Evolutionary conservation across 2,888 invertebrate species (phyloP), one percentile per base, ranked within the genome.

Genomic region (Proisotoma minuta): DNA sequence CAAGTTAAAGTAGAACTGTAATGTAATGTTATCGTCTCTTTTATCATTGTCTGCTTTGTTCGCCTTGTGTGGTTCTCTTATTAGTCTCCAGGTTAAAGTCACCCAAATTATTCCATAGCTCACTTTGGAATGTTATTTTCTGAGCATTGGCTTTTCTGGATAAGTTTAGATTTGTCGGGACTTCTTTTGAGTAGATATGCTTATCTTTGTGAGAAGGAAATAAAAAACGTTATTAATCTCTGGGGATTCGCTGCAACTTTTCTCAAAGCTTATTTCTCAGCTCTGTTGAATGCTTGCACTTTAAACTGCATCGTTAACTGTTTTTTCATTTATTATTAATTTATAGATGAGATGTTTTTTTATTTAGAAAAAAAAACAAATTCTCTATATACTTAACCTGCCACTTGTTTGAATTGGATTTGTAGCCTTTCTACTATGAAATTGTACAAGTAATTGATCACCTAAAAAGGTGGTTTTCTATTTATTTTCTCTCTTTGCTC

Each of bases 191-290:
- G 5, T 18, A 12, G 43, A n/a, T 12, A 43, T 43, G 10, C 43
- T 43, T 43, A 43, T 43, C 43, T 43, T 43, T 15, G 18, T 43
- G 18, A 5, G 43, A n/a, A 43, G 43, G 43, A 20, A 43, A 43
- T 43, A 43, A 43, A 43, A 20, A 43, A 20, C 43, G 43, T 43
- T 43, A 43, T 43, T 43, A 43, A 43, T 43, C 43, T 43, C 43
- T 20, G 20, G 43, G 43, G 43, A 43, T 43, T 43, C 43, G 15
- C 10, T 18, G 43, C n/a, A n/a, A n/a, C n/a, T n/a, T n/a, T n/a
- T n/a, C n/a, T n/a, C n/a, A n/a, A n/a, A n/a, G n/a, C n/a, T n/a
- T n/a, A n/a, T n/a, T n/a, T n/a, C n/a, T n/a, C n/a, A n/a, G n/a
- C n/a, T n/a, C n/a, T n/a, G n/a, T n/a, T n/a, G n/a, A n/a, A n/a